Evolutionary conservation across 2,797 vertebrate genomes (phyloP).

Genomic region (Rhinichthys osculus): DNA sequence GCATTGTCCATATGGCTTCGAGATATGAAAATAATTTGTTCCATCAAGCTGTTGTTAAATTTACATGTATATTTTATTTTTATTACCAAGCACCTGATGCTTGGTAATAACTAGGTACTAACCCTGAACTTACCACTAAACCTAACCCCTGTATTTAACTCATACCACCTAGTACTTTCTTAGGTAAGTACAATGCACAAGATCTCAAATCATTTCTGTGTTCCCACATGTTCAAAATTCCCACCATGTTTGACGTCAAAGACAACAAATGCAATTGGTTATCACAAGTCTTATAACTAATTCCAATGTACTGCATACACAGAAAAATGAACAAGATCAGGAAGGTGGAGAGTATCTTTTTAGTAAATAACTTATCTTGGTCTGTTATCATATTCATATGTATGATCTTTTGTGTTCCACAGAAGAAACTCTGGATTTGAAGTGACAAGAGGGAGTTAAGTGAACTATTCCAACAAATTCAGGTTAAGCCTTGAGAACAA

Average conservation of each 20-base stretch:
- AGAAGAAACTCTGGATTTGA: not conserved
- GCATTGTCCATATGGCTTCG: no score
- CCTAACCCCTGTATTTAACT: not conserved
- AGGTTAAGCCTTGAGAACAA: not conserved
- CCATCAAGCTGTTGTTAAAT: no score
- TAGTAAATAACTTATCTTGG: not conserved
- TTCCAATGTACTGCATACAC: not conserved
- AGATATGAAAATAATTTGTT: no score
- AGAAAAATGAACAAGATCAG: not conserved
- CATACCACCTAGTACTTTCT: not conserved
- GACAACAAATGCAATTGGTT: not conserved
- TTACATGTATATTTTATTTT: no score
- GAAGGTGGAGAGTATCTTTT: not conserved
- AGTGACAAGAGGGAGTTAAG: not conserved
- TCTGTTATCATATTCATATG: not conserved
- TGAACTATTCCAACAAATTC: not conserved
- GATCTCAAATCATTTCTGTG: not conserved
- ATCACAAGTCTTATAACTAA: not conserved
- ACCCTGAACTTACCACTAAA: not conserved
- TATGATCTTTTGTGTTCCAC: not conserved
- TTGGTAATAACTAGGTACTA: not conserved
- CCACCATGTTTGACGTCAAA: not conserved
- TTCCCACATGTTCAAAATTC: not conserved
- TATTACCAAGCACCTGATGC: no score
- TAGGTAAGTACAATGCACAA: not conserved